Evolutionary conservation across 2,113 vertebrate genomes (phyloP), one percentile per base, ranked within the genome.

Genomic region (Heliornis fulica): DNA sequence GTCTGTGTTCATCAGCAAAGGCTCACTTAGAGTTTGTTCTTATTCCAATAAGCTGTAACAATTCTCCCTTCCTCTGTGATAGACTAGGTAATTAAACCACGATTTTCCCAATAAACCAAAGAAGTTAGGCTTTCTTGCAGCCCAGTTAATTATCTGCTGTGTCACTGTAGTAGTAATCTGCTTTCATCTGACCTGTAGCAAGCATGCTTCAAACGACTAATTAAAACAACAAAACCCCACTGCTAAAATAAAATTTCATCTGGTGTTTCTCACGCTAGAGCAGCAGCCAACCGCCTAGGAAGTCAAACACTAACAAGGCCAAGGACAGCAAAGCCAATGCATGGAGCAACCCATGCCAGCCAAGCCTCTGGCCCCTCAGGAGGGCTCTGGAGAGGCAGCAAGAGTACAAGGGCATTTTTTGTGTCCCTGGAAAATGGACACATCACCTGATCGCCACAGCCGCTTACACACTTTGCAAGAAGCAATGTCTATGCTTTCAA

Each of bases 161-260:
- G 93, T 95, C 86, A 92, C 90, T 70, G 54, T 56, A 93, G 90
- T 56, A 82, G 60, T 78, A 87, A 96, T 92, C 89, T 90, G 83
- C 83, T 71, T 92, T 92, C 83, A 92, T 83, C 88, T 96, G 84
- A 54, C 81, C 92, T 74, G 93, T 83, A 91, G 80, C 83, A 76
- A 87, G 70, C 65, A 69, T 0, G 2, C 80, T 87, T 83, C 34
- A 21, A 95, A 91, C 56, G 86, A 65, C 74, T 87, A 89, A 93
- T 91, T 95, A 97, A 91, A 95, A 76, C 91, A 83, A 87, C 91
- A 96, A 53, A 92, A 92, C 15, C n/a, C 41, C 75, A 34, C 43
- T 76, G 92, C 68, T 78, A 51, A 83, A 87, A 94, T 81, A 34
- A 89, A 96, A 95, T 74, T 66, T 91, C 75, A 74, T 26, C 20